Percentiles rank a stretch among this genome's conserved stretches.
Evolutionary conservation across 92 coral and sea anemone genomes (phyloP).

Genomic region (Desmophyllum pertusum): DNA sequence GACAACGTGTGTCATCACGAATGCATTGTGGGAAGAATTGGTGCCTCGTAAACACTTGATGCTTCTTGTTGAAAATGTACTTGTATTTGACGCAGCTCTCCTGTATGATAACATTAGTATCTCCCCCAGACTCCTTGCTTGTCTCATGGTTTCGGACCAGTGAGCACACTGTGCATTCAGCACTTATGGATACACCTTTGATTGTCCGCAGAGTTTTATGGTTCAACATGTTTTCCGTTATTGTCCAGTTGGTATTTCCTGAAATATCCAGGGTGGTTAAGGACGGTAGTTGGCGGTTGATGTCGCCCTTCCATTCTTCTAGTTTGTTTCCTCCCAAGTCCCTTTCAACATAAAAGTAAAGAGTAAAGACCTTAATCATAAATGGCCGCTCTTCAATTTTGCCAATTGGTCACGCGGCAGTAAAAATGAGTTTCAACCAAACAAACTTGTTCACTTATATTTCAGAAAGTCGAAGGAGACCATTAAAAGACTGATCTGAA

Average conservation of each 20-base stretch:
- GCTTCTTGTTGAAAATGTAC: not conserved
- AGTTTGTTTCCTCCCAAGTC: not conserved
- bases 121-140: not conserved
- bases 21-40: not conserved
- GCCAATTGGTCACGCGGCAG: too few relatives aligned
- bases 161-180: not conserved
- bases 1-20: not conserved
- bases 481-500: not conserved
- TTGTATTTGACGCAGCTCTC: not conserved
- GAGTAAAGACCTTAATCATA: not conserved
- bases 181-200: not conserved
- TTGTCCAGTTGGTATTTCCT: not conserved
- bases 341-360: too few relatives aligned
- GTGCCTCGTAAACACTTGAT: not conserved
- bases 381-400: too few relatives aligned
- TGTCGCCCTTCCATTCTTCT: not conserved
- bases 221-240: not conserved
- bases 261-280: not conserved
- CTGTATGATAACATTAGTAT: not conserved
- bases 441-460: not conserved
- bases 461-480: not conserved
- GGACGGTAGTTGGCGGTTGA: not conserved
- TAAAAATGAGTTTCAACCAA: too few relatives aligned
- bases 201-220: not conserved
- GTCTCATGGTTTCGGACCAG: not conserved